Evolutionary conservation across 2,113 vertebrate species (phyloP).

Genomic region (Megaceryle torquata): DNA sequence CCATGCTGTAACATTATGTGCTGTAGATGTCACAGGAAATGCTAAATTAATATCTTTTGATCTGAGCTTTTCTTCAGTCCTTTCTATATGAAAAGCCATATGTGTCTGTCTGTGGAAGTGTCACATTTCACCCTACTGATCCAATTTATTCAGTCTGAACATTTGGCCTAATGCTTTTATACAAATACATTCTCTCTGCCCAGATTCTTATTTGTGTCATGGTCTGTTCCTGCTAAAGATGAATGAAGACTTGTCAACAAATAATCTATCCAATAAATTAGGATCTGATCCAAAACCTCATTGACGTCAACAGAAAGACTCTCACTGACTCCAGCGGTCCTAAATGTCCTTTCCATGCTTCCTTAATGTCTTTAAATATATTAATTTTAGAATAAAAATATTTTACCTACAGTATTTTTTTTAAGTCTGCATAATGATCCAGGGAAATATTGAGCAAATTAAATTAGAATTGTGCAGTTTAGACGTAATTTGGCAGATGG

Average conservation of each 20-base stretch:
- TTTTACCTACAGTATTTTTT: background rate
- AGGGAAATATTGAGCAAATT: background rate
- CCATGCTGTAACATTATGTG: background rate
- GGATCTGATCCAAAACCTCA: slow-evolving; percentile 49
- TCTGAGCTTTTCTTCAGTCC: background rate
- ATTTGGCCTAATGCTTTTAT: background rate
- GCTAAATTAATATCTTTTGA: background rate
- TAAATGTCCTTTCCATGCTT: background rate
- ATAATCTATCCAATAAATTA: slow-evolving; percentile 13
- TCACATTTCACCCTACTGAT: slow-evolving; percentile 24
- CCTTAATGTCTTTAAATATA: background rate
- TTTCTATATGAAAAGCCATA: background rate
- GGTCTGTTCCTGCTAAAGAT: slow-evolving; percentile 11
- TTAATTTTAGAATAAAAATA: background rate
- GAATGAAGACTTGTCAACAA: slow-evolving; percentile 42
- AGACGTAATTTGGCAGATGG: background rate
- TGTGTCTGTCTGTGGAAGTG: background rate
- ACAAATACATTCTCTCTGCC: background rate
- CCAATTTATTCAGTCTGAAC: background rate
- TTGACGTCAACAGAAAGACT: slow-evolving; percentile 46
- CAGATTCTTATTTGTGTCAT: slow-evolving; percentile 3
- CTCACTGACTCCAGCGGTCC: background rate
- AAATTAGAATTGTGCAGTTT: background rate
- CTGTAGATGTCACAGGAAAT: slow-evolving; percentile 6
- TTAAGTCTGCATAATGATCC: background rate